Percentiles rank a stretch among this genome's conserved stretches.
Conservation (phyloP, 2,113 vertebrate species). For the Amblyopsis rosae region DNA sequence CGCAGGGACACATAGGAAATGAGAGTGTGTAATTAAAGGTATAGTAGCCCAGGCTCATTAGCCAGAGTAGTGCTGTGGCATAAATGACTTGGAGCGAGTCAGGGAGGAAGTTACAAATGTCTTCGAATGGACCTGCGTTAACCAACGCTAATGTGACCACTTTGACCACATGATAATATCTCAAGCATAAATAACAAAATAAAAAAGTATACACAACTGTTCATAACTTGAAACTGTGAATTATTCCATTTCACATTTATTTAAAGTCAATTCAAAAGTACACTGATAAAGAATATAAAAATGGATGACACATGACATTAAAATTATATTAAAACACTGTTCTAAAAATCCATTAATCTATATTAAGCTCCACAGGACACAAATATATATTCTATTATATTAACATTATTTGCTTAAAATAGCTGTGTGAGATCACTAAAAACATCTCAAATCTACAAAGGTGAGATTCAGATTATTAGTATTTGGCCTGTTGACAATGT, state of each 20-base stretch:
- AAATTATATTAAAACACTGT: conserved; percentile 28
- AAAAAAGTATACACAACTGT: not conserved
- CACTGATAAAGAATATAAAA: conserved; percentile 24
- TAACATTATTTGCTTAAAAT: conserved; percentile 10
- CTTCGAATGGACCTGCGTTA: conserved; percentile 14
- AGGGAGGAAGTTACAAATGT: conserved; percentile 16
- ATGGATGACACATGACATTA: not conserved
- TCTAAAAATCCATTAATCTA: conserved; percentile 16
- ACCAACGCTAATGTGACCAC: conserved; percentile 12
- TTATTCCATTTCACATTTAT: conserved; percentile 14
- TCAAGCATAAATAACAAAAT: not conserved
- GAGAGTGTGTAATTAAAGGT: conserved; percentile 56
- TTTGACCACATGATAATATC: conserved; percentile 7
- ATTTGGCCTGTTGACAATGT: not conserved
- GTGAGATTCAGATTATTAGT: conserved; percentile 11
- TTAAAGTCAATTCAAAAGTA: conserved; percentile 14
- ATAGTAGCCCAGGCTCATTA: conserved; percentile 57
- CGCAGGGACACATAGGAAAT: conserved; percentile 61
- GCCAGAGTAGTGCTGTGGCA: conserved; percentile 42
- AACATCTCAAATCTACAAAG: conserved; percentile 6
- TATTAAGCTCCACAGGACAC: conserved; percentile 14
- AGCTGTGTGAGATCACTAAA: conserved; percentile 38
- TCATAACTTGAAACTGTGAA: not conserved
- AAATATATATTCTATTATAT: conserved; percentile 2
- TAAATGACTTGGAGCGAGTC: conserved; percentile 33